Conservation (phyloP, 2,113 vertebrate species). For the Narcine bancroftii region DNA sequence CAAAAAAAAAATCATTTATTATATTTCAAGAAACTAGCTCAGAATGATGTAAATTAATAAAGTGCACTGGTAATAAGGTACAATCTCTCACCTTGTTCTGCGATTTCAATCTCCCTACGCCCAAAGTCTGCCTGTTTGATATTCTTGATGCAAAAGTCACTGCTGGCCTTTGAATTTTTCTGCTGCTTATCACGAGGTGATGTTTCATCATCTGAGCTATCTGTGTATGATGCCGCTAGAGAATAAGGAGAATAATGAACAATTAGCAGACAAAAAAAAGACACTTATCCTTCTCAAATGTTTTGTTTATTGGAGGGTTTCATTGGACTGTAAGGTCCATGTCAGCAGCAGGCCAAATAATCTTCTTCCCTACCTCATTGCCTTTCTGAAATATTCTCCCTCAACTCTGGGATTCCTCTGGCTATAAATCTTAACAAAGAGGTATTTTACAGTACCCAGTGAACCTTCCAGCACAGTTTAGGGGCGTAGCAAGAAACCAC, state of each 20-base stretch:
- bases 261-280: slow-evolving; percentile 1
- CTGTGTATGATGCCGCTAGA: slow-evolving; percentile 93
- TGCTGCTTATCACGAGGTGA: slow-evolving; percentile 95
- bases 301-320: too few relatives aligned
- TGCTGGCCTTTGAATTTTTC: slow-evolving; percentile 89
- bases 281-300: too few relatives aligned
- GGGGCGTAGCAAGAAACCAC: too few relatives aligned
- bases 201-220: slow-evolving; percentile 96
- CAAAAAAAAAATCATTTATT: neutral
- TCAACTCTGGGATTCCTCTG: too few relatives aligned
- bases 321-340: too few relatives aligned
- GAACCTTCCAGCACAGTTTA: too few relatives aligned
- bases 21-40: neutral
- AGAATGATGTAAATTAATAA: neutral
- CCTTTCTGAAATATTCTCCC: too few relatives aligned
- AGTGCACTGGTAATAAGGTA: neutral
- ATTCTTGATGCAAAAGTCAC: slow-evolving; percentile 96
- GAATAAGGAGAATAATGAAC: neutral
- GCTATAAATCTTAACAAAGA: too few relatives aligned
- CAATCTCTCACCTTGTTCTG: slow-evolving; percentile 73
- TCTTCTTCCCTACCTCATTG: too few relatives aligned
- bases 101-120: slow-evolving; percentile 93
- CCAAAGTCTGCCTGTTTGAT: slow-evolving; percentile 96
- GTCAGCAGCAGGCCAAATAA: too few relatives aligned
- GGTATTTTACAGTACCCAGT: too few relatives aligned